A percentile compares a stretch with the other conserved stretches of the same genome.
phyloP scores from a whole-genome alignment of 2,888 invertebrate species.

The Nyleta sp. region DNA sequence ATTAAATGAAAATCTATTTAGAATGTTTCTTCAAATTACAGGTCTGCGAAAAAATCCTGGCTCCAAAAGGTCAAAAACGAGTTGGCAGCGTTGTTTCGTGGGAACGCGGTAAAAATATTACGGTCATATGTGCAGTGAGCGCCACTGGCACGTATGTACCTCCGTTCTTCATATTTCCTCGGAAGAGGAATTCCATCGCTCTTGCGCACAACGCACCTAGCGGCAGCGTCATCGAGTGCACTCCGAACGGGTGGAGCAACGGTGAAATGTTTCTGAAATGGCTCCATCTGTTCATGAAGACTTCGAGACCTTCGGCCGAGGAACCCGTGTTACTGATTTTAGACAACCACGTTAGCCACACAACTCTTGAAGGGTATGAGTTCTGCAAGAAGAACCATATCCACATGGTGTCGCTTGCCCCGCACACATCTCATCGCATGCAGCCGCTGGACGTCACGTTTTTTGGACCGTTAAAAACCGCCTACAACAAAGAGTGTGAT shows the following conservation, averaged over 20 bases:
- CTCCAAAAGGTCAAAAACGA: constrained; percentile 45
- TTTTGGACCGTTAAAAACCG: constrained; percentile 41
- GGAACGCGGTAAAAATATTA: constrained; percentile 23
- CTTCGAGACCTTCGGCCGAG: constrained; percentile 72
- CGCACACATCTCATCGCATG: constrained; percentile 52
- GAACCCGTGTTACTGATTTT: constrained; percentile 66
- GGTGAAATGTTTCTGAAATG: constrained; percentile 20
- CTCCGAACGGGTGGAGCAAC: constrained; percentile 72
- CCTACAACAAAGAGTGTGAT: constrained; percentile 49
- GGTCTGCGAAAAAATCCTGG: no score
- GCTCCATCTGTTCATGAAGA: constrained; percentile 68
- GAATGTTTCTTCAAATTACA: no score
- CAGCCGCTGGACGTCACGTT: constrained; percentile 57
- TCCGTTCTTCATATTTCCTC: constrained; percentile 8
- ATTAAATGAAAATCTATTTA: no score
- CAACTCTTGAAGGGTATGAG: constrained; percentile 28
- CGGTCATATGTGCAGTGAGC: constrained; percentile 71
- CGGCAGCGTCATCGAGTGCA: constrained; percentile 72
- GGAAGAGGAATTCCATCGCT: background rate
- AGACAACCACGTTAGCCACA: constrained; percentile 51
- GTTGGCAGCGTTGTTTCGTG: constrained; percentile 70
- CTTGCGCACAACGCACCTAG: constrained; percentile 76
- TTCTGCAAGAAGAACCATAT: constrained; percentile 20
- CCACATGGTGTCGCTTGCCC: constrained; percentile 46
- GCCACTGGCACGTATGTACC: constrained; percentile 79